Base-by-base conservation (phyloP, 2,113 vertebrate genomes). In the Corythornis madagascariensis region DNA sequence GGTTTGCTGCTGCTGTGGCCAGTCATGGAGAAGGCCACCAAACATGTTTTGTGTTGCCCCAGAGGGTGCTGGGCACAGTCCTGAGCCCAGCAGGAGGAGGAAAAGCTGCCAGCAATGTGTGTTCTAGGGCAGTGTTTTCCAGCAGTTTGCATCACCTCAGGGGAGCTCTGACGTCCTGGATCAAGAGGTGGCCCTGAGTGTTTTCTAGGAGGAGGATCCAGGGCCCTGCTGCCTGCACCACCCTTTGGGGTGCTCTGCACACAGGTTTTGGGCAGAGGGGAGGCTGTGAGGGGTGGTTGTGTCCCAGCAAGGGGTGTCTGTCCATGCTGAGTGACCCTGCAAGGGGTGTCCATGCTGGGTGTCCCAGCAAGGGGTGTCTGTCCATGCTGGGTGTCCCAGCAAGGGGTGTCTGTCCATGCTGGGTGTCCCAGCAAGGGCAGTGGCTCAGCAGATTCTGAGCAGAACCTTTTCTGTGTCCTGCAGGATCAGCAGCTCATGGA, bases 401-500 rank as follows among this genome's bases (percentile, higher is more conserved):
- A 35, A 35, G 33, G 33, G 33, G 33, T 35, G 35, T 35, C 35
- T 35, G 35, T 35, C 35, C 35, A 35, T 35, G 35, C 35, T 35
- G 35, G 35, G 35, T 35, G 35, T 35, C 35, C 38, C 55, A 21
- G 48, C 45, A n/a, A 74, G 38, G 56, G 33, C 88, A 88, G 11
- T 4, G 20, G 61, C 31, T 42, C 53, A 13, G 73, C 66, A 47
- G 65, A 20, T 78, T 31, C 60, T 56, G 77, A 26, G 47, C 55
- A 64, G 43, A 50, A 6, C 11, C 29, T 35, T 52, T 71, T 52
- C 53, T 73, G 33, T 16, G 0, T n/a, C 64, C 22, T 64, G 74
- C 31, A 60, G 25, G 8, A 2, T 24, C 40, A 55, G 55, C 6
- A 24, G n/a, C 7, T 61, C 13, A 18, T 0, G 2, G 33, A 3